Evolutionary conservation across 1,140 invertebrate species (phyloP).

Genomic region (Lordiphosa clarofinis): DNA sequence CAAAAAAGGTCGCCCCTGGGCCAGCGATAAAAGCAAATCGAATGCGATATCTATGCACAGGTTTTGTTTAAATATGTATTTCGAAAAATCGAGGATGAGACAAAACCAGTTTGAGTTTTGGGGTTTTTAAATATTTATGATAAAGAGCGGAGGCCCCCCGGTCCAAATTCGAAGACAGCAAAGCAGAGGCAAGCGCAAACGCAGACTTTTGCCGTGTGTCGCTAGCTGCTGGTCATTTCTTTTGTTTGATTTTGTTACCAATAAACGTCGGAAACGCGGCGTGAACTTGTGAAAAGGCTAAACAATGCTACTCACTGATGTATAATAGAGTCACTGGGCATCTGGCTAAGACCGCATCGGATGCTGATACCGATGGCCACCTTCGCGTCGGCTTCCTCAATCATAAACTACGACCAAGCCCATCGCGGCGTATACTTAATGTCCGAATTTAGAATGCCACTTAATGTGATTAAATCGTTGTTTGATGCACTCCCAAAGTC

Average conservation of each 20-base stretch:
- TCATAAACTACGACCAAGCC: constrained; percentile 17
- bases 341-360: background rate
- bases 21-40: constrained; percentile 15
- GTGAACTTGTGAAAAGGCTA: constrained; percentile 34
- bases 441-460: constrained; percentile 16
- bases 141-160: constrained; percentile 26
- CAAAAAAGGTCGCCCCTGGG: constrained; percentile 19
- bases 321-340: background rate
- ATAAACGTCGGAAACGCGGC: constrained; percentile 41
- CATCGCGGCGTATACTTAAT: constrained; percentile 33
- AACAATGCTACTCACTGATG: constrained; percentile 19
- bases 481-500: constrained; percentile 10
- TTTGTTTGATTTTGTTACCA: constrained; percentile 23
- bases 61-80: constrained; percentile 23
- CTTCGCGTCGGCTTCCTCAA: constrained; percentile 27
- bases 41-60: constrained; percentile 19
- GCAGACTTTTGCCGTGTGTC: background rate
- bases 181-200: background rate
- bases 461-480: constrained; percentile 1
- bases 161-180: background rate
- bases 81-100: constrained; percentile 26
- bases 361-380: constrained; percentile 18
- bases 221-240: constrained; percentile 18
- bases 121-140: constrained; percentile 51
- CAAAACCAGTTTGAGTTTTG: constrained; percentile 58